Percentiles rank a stretch among this genome's conserved stretches.
These are phyloP conservation scores for Pangasius mekongensis DNA, from an alignment of 2,797 vertebrate genomes.

Conservation along the genomic window DNA sequence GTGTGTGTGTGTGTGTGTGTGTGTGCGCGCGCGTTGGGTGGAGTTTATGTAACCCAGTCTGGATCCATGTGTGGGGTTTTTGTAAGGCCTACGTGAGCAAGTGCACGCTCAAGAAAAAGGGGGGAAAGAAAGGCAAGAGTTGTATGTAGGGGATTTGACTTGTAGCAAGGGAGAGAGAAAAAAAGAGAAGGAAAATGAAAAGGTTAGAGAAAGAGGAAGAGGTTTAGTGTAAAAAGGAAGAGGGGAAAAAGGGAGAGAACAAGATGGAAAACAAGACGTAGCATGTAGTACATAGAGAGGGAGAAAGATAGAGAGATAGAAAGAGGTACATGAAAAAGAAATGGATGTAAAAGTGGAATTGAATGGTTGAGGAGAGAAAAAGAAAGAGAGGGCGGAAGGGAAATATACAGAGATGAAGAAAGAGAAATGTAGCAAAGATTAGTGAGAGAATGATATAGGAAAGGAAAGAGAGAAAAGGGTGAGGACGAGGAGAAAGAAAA, in stretches of 20 bases:
- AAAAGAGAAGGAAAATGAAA: not conserved
- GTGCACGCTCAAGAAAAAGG: not conserved
- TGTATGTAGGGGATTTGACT: not conserved
- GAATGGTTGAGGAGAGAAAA: not conserved
- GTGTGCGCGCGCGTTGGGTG: slow-evolving; percentile 46
- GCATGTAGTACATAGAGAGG: not conserved
- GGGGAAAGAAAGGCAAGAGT: not conserved
- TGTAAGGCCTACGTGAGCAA: slow-evolving; percentile 24
- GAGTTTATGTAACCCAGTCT: not conserved
- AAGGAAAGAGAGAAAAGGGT: not conserved
- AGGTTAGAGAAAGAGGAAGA: not conserved
- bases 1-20: slow-evolving; percentile 51
- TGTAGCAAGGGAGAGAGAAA: not conserved
- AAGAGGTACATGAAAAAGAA: not conserved
- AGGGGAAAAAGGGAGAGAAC: not conserved
- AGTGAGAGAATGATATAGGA: too few relatives aligned
- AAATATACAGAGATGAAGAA: not conserved
- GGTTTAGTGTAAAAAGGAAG: too few relatives aligned
- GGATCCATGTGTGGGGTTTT: slow-evolving; percentile 19
- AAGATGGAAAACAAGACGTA: not conserved
- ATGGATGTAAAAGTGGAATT: not conserved
- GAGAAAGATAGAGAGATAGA: not conserved
- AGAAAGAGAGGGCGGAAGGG: not conserved
- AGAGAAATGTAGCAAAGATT: not conserved
- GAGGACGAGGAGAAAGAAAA: not conserved